Conservation (phyloP, 30 jellyfish, hydroid and myxozoan genomes). For the Aurelia coerulea region DNA sequence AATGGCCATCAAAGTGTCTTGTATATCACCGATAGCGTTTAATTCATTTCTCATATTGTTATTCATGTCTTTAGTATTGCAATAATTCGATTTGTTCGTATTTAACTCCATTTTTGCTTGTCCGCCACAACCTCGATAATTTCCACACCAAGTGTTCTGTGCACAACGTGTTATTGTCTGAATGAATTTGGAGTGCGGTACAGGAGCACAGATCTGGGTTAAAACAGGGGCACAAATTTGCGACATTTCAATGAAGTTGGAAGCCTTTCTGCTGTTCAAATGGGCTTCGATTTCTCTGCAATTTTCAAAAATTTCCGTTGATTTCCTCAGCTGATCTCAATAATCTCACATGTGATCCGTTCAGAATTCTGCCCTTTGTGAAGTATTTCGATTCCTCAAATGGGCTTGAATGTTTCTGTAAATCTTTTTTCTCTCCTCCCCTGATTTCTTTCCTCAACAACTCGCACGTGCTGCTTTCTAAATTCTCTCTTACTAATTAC, state of each 20-base stretch:
- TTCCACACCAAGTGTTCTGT: constrained; percentile 36
- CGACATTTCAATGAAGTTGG: constrained; percentile 11
- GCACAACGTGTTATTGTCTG: constrained; percentile 73
- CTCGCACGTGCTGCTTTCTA: constrained; percentile 1
- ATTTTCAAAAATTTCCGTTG: too few species aligned
- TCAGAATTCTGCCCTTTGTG: too few species aligned
- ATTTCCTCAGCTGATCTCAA: too few species aligned
- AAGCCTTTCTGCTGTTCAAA: too few species aligned
- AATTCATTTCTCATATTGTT: not conserved
- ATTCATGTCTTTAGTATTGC: constrained; percentile 8
- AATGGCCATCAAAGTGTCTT: constrained; percentile 30
- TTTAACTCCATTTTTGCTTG: not conserved
- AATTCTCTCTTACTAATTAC: not conserved
- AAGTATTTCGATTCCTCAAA: too few species aligned
- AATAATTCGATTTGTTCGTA: not conserved
- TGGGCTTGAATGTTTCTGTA: too few species aligned
- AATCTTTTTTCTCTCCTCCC: too few species aligned
- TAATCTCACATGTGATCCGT: too few species aligned
- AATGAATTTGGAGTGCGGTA: constrained; percentile 59
- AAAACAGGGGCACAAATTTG: constrained; percentile 35
- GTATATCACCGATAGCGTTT: constrained; percentile 16
- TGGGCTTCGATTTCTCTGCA: too few species aligned
- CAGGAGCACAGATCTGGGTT: constrained; percentile 74
- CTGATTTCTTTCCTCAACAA: not conserved
- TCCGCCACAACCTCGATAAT: not conserved